These are phyloP conservation scores for Pseudachorutes palmiensis DNA, from an alignment of 1,140 invertebrate genomes.

Conservation along the genomic window DNA sequence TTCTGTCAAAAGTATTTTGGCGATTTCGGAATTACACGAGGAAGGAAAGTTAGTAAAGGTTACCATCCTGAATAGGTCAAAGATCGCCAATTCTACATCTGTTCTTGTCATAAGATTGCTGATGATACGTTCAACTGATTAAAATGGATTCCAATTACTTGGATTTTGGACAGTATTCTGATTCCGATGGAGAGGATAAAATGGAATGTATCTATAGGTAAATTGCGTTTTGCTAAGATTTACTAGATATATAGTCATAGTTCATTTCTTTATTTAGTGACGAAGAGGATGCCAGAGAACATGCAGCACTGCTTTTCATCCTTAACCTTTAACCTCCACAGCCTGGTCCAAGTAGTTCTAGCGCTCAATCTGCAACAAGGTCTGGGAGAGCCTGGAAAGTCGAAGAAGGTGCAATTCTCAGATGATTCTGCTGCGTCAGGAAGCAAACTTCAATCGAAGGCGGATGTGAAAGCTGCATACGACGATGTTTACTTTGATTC, in stretches of 20 bases:
- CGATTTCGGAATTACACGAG: no score
- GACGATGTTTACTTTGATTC: constrained; percentile 49
- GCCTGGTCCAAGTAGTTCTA: no score
- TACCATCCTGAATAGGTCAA: no score
- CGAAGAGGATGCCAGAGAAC: constrained; percentile 28
- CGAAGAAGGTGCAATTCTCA: background rate
- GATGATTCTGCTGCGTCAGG: no score
- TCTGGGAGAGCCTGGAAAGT: background rate
- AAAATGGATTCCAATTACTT: constrained; percentile 32
- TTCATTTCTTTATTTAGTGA: constrained; percentile 29
- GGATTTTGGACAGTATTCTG: constrained; percentile 34
- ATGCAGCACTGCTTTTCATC: constrained; percentile 24
- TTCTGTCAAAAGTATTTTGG: no score
- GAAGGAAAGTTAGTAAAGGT: no score
- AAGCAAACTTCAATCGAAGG: no score
- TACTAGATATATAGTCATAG: constrained; percentile 2
- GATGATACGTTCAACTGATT: no score
- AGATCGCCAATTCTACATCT: no score
- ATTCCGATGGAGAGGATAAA: constrained; percentile 23
- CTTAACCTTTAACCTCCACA: constrained; percentile 15
- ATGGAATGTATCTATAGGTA: constrained; percentile 16
- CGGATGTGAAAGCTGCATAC: constrained; percentile 39
- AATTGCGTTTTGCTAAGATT: background rate
- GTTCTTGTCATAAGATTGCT: no score
- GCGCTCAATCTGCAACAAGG: background rate